Conservation (phyloP, 2,797 vertebrate species). For the Chaetodon trifasciatus region DNA sequence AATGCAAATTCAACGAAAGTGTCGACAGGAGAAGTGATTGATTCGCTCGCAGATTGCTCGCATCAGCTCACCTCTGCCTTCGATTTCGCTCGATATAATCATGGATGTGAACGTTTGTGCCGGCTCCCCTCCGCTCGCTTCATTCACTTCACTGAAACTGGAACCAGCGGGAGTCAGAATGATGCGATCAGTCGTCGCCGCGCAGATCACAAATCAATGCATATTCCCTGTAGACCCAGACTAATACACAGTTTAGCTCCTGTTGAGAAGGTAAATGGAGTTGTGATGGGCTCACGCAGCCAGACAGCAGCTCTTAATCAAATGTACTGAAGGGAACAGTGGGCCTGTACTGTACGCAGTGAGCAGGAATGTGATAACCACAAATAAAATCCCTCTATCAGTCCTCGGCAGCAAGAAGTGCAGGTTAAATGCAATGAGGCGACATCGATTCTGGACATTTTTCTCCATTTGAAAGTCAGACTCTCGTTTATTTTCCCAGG, state of each 20-base stretch:
- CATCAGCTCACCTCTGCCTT: slow-evolving; percentile 48
- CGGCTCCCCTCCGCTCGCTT: background rate
- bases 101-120: slow-evolving; percentile 32
- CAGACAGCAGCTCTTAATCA: slow-evolving; percentile 42
- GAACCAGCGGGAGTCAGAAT: slow-evolving; percentile 21
- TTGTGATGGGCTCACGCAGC: background rate
- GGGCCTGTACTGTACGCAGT: slow-evolving; percentile 1
- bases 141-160: slow-evolving; percentile 5
- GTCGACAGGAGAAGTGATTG: slow-evolving; percentile 24
- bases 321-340: slow-evolving; percentile 26
- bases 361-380: slow-evolving; percentile 19
- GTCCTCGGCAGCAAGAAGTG: background rate
- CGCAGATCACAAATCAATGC: slow-evolving; percentile 45
- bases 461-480: slow-evolving; percentile 1
- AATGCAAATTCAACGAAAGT: slow-evolving; percentile 39
- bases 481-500: background rate
- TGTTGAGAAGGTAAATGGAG: slow-evolving; percentile 36
- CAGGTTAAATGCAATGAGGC: slow-evolving; percentile 9
- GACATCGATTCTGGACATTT: slow-evolving; percentile 30
- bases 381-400: slow-evolving; percentile 40
- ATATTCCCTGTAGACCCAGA: slow-evolving; percentile 10
- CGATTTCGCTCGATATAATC: slow-evolving; percentile 46
- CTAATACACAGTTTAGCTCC: slow-evolving; percentile 31
- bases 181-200: slow-evolving; percentile 2
- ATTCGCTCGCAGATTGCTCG: slow-evolving; percentile 7